These are phyloP conservation scores for Meles meles DNA, from an alignment of 2,113 vertebrate genomes.

Conservation along the genomic window DNA sequence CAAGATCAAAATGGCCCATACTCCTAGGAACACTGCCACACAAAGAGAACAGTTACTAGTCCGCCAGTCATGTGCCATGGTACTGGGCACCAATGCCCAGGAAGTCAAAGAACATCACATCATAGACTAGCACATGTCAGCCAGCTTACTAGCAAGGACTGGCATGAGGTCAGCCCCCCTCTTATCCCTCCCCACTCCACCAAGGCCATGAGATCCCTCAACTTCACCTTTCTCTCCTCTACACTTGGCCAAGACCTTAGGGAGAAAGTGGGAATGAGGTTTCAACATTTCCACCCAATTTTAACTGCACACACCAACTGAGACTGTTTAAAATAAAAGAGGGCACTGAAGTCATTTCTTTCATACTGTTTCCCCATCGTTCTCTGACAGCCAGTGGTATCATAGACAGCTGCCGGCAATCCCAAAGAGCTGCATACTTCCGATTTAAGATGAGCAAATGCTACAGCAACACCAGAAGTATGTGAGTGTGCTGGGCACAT, in stretches of 20 bases:
- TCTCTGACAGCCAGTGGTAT: neutral
- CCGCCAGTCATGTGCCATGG: neutral
- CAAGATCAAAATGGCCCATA: neutral
- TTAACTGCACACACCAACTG: neutral
- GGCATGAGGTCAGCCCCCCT: neutral
- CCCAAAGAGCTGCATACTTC: neutral
- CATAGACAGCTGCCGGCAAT: slow-evolving; percentile 1
- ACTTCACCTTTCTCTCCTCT: neutral
- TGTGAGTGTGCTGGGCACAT: neutral
- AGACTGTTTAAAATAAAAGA: slow-evolving; percentile 16
- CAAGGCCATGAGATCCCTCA: neutral
- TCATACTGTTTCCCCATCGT: neutral
- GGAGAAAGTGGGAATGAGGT: neutral
- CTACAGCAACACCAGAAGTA: neutral
- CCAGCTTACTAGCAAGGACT: neutral
- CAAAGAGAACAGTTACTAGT: neutral
- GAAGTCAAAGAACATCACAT: neutral
- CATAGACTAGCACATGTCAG: neutral
- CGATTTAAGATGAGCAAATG: slow-evolving; percentile 42
- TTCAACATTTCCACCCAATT: neutral
- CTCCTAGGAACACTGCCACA: neutral
- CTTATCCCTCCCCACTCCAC: too few relatives aligned
- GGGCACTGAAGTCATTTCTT: neutral
- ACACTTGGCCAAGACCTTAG: neutral
- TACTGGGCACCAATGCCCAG: neutral